A percentile compares a stretch with the other conserved stretches of the same genome.
Conservation (phyloP, 2,888 invertebrate genomes). For the Rhagonycha lutea region DNA sequence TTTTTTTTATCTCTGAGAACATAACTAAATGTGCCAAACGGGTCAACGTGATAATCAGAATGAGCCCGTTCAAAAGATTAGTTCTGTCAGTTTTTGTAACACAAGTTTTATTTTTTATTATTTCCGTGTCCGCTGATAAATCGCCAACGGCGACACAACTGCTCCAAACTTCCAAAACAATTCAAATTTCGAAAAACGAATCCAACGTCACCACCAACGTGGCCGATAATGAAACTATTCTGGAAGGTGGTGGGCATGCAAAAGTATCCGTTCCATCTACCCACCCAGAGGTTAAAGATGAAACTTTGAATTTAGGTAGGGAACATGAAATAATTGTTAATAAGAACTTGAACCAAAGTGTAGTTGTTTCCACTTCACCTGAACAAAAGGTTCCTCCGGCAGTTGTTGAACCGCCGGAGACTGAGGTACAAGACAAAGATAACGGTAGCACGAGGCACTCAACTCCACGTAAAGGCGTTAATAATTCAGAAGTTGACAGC, state of each 20-base stretch:
- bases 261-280: neutral
- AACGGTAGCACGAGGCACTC: neutral
- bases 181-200: neutral
- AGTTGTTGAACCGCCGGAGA: slow-evolving; percentile 60
- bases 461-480: slow-evolving; percentile 41
- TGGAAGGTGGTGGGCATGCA: slow-evolving; percentile 5
- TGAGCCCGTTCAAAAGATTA: neutral
- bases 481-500: neutral
- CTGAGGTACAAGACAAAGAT: neutral
- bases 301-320: neutral
- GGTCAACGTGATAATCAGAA: neutral
- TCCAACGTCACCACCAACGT: neutral
- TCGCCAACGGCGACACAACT: neutral
- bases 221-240: neutral
- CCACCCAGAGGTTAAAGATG: neutral
- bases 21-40: slow-evolving; percentile 10
- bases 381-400: slow-evolving; percentile 11
- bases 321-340: neutral
- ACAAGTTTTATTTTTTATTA: neutral
- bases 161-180: neutral
- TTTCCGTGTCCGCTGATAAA: neutral
- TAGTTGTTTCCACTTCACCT: neutral
- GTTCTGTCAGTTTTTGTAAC: neutral
- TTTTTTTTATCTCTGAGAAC: slow-evolving; percentile 41
- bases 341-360: neutral